A percentile compares a stretch with the other conserved stretches of the same genome.
These are phyloP conservation scores for Nycticryphes semicollaris DNA, from an alignment of 2,113 vertebrate genomes.

Conservation along the genomic window DNA sequence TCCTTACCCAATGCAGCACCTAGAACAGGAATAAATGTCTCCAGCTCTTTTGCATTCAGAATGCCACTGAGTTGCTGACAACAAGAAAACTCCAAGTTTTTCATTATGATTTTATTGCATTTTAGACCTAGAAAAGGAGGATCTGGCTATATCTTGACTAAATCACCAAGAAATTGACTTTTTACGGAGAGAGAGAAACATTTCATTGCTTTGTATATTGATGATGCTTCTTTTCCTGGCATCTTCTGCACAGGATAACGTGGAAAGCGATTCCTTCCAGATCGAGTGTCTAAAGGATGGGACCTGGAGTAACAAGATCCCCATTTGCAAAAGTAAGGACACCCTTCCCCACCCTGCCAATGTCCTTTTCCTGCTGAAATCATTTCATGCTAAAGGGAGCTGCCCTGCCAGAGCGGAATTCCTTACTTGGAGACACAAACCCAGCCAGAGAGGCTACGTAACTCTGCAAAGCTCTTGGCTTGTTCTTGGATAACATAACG, in stretches of 20 bases:
- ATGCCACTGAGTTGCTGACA: not conserved
- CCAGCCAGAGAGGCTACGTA: constrained; percentile 33
- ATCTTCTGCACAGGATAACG: constrained; percentile 74
- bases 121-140: not conserved
- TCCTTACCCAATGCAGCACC: not conserved
- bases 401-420: constrained; percentile 6
- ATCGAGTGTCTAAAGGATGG: constrained; percentile 86
- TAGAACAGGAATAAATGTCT: not conserved
- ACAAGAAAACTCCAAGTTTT: not conserved
- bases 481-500: not conserved
- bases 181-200: not conserved
- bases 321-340: constrained; percentile 88
- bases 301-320: constrained; percentile 84
- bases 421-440: not conserved
- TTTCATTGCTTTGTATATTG: not conserved
- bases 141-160: not conserved
- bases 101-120: not conserved
- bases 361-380: not conserved
- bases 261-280: constrained; percentile 83
- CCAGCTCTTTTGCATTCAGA: not conserved
- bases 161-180: not conserved
- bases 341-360: not conserved
- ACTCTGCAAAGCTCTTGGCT: constrained; percentile 37
- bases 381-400: not conserved
- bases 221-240: not conserved